These are phyloP conservation scores for Lethocerus indicus DNA, from an alignment of 1,140 invertebrate genomes.

Conservation along the genomic window DNA sequence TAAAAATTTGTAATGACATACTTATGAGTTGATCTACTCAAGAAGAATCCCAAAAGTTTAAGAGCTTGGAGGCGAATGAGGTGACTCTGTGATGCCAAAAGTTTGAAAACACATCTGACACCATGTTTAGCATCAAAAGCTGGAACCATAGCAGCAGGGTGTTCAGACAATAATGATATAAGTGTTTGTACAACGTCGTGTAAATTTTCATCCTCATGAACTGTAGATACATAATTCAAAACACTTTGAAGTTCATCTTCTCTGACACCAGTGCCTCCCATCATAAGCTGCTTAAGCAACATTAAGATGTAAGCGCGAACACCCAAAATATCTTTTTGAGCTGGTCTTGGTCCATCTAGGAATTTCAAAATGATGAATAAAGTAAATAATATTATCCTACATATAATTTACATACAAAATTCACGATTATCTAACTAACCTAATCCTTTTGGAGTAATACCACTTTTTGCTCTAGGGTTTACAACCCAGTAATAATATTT, in stretches of 20 bases:
- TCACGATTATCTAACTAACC: conserved; percentile 38
- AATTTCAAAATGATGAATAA: conserved; percentile 18
- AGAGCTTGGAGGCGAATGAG: conserved; percentile 87
- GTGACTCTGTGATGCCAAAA: conserved; percentile 88
- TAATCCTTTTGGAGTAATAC: conserved; percentile 83
- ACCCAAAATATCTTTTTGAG: conserved; percentile 82
- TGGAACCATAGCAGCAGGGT: conserved; percentile 96
- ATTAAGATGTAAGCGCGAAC: conserved; percentile 89
- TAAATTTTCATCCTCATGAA: conserved; percentile 83
- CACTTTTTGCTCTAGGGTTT: conserved; percentile 86
- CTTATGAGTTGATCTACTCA: conserved; percentile 91
- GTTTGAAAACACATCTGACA: conserved; percentile 89
- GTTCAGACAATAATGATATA: conserved; percentile 92
- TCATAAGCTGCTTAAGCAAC: conserved; percentile 90
- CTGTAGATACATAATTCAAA: conserved; percentile 68
- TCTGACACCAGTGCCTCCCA: conserved; percentile 92
- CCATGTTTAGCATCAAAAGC: conserved; percentile 96
- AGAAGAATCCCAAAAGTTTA: conserved; percentile 87
- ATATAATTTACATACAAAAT: neutral
- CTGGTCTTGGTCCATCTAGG: conserved; percentile 80
- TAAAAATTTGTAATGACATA: conserved; percentile 28
- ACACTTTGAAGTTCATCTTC: conserved; percentile 98
- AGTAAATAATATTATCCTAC: neutral
- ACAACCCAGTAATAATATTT: conserved; percentile 99
- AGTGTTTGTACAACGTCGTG: conserved; percentile 95